Percentiles rank a stretch among this genome's conserved stretches.
These are phyloP conservation scores for Ptychochromis oligacanthus DNA, from an alignment of 2,113 vertebrate species.

Conservation along the genomic window DNA sequence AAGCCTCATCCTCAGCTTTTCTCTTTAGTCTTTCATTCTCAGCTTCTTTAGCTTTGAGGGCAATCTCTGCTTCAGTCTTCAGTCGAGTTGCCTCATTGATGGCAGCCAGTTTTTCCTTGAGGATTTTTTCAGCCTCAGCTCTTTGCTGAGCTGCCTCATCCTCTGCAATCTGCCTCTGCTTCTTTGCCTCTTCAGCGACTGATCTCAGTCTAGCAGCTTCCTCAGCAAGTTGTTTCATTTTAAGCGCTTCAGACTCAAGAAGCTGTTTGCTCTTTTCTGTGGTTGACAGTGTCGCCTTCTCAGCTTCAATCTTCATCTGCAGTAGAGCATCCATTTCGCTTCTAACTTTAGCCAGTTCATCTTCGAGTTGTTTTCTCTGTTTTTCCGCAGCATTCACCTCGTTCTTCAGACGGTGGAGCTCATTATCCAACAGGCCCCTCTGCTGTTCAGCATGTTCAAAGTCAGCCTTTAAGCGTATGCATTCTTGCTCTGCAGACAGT, in stretches of 20 bases:
- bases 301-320: conserved; percentile 84
- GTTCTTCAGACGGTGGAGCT: conserved; percentile 88
- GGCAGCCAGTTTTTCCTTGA: conserved; percentile 92
- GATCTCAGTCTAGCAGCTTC: conserved; percentile 88
- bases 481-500: conserved; percentile 90
- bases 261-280: conserved; percentile 94
- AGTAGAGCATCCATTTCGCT: conserved; percentile 92
- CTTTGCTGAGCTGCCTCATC: conserved; percentile 88
- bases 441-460: conserved; percentile 93
- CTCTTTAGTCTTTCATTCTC: conserved; percentile 94
- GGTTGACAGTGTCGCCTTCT: conserved; percentile 87
- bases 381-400: conserved; percentile 85
- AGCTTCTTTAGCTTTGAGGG: conserved; percentile 94
- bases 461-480: conserved; percentile 90
- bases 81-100: conserved; percentile 90
- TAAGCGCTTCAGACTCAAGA: conserved; percentile 87
- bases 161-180: conserved; percentile 90
- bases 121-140: conserved; percentile 89
- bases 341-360: conserved; percentile 89
- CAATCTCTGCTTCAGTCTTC: conserved; percentile 91
- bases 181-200: conserved; percentile 90
- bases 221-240: conserved; percentile 93
- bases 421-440: conserved; percentile 89
- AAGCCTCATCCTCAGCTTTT: conserved; percentile 92
- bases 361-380: conserved; percentile 90